Evolutionary conservation across 1,140 invertebrate species (phyloP), one percentile per base, ranked within the genome.

Genomic region (Drosophila oshimai): DNA sequence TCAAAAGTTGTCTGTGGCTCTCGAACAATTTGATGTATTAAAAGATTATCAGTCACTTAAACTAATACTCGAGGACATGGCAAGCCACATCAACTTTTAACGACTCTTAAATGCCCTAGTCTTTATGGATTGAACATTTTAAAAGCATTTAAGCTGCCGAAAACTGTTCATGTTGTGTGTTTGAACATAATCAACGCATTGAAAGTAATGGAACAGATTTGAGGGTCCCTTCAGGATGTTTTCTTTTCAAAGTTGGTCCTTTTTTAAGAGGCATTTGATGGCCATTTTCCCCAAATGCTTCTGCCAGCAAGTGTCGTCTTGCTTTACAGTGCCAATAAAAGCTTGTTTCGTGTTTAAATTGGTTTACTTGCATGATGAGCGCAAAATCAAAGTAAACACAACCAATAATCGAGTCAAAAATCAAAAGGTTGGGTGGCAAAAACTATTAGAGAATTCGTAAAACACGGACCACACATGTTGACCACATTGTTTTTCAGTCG

Each of bases 391-490:
- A 18, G 50, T 3, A 33, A 61, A 42, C 13, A 22, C 2, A 4
- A 12, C 31, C 44, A 49, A 37, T 28, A 51, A 39, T 20, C 9
- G 33, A 12, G 18, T 47, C 18, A 7, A 34, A 28, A 47, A 24
- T n/a, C 62, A 65, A 65, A 34, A 67, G 62, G 62, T 67, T 67
- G 42, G n/a, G n/a, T 7, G 22, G 10, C 6, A 2, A 9, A 6
- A 29, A 28, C 39, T 28, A 28, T 47, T n/a, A 2, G 1, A 5
- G 15, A n/a, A 18, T 12, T n/a, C 4, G 26, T 3, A 10, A 37
- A 36, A 22, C 29, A 45, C 47, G 2, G 34, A 7, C 26, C 41
- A 13, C 36, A 51, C 37, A 41, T 61, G 50, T 57, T 41, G 33
- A 44, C 58, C 58, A 20, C 28, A 62, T 31, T 42, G 57, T 61